Evolutionary conservation across 2,888 invertebrate genomes (phyloP).

Genomic region (Cordylochernes scorpioides): DNA sequence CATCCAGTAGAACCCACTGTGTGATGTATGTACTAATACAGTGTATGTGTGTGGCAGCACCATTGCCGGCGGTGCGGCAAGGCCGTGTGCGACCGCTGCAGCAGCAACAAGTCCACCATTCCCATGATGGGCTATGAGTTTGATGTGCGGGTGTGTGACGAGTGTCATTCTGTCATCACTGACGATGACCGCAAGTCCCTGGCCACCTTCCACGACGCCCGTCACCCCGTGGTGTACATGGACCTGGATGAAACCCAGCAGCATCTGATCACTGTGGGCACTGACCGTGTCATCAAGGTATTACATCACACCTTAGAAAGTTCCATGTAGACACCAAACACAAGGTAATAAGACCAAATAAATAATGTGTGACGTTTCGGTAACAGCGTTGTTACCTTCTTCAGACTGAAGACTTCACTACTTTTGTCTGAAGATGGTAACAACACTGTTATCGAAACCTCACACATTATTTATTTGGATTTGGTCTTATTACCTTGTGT

Average conservation of each 20-base stretch:
- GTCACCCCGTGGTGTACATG: constrained; percentile 65
- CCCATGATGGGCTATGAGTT: constrained; percentile 95
- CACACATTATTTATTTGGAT: too few relatives aligned
- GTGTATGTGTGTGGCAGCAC: constrained; percentile 24
- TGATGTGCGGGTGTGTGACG: constrained; percentile 79
- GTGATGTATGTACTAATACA: background rate
- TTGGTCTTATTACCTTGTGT: too few relatives aligned
- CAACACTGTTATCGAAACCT: too few relatives aligned
- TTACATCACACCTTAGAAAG: too few relatives aligned
- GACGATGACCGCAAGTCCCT: constrained; percentile 63
- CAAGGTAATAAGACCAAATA: too few relatives aligned
- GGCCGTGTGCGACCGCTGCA: constrained; percentile 80
- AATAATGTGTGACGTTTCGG: too few relatives aligned
- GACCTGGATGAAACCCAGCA: constrained; percentile 65
- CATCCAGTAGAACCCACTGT: background rate
- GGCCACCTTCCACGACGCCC: constrained; percentile 82
- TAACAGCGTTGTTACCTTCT: too few relatives aligned
- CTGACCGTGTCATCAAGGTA: constrained; percentile 70
- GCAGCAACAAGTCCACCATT: constrained; percentile 56
- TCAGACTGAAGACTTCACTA: too few relatives aligned
- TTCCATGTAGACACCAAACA: too few relatives aligned
- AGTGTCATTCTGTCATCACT: constrained; percentile 53
- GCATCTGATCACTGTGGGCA: constrained; percentile 68
- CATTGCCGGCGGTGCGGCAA: constrained; percentile 48
- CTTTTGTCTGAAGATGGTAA: too few relatives aligned